Evolutionary conservation across 2,113 vertebrate genomes (phyloP).

Genomic region (Acanthochromis polyacanthus): DNA sequence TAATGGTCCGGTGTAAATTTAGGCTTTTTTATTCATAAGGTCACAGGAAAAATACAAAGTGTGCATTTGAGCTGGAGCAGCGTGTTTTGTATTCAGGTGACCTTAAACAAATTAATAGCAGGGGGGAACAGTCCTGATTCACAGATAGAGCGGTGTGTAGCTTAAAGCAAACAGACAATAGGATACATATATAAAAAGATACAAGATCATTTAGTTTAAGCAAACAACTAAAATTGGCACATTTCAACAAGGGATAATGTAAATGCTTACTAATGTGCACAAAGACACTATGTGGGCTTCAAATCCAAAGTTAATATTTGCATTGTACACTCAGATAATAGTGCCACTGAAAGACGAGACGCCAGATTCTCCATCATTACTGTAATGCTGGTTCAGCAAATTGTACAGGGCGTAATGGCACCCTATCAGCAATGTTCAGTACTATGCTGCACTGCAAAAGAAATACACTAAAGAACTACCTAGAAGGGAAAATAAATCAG

Average conservation of each 20-base stretch:
- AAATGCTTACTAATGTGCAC: too few species aligned
- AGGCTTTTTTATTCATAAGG: neutral
- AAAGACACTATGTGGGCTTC: too few species aligned
- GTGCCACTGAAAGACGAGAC: neutral
- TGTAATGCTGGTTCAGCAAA: slow-evolving; percentile 5
- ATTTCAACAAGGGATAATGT: too few species aligned
- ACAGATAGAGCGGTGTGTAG: too few species aligned
- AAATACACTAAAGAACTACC: neutral
- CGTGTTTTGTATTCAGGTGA: slow-evolving; percentile 6
- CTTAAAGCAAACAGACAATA: too few species aligned
- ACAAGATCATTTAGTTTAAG: too few species aligned
- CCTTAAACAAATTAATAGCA: slow-evolving; percentile 4
- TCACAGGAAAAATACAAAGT: neutral
- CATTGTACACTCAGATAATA: neutral
- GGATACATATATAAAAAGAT: too few species aligned
- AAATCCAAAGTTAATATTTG: neutral
- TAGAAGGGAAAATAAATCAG: slow-evolving; percentile 14
- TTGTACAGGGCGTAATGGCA: neutral
- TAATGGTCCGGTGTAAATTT: neutral
- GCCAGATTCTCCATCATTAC: neutral
- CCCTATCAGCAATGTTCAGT: slow-evolving; percentile 1
- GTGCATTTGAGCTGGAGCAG: neutral
- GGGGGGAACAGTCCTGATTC: too few species aligned
- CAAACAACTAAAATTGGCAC: too few species aligned
- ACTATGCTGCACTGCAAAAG: neutral